A percentile compares a stretch with the other conserved stretches of the same genome.
These are phyloP conservation scores for Jacana jacana DNA, from an alignment of 2,113 vertebrate genomes.

Conservation along the genomic window DNA sequence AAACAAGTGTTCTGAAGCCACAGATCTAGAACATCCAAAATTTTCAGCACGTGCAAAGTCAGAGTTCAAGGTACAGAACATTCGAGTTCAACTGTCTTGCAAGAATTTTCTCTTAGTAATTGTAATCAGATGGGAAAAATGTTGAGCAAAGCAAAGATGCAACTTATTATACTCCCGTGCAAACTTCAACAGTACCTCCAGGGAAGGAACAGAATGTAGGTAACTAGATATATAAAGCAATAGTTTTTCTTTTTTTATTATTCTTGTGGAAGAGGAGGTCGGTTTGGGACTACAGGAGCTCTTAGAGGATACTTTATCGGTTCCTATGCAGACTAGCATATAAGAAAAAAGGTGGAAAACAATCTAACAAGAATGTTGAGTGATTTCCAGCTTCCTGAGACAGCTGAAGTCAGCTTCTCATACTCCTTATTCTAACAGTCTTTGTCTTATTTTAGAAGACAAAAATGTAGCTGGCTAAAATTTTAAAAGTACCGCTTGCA, in stretches of 20 bases:
- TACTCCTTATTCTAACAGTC: background rate
- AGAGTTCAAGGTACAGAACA: background rate
- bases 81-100: background rate
- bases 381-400: background rate
- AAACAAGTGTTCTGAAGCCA: background rate
- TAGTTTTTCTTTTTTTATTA: background rate
- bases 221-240: background rate
- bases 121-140: background rate
- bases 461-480: background rate
- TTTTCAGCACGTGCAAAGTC: background rate
- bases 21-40: background rate
- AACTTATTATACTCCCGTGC: background rate
- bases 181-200: background rate
- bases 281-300: background rate
- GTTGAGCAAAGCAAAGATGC: background rate
- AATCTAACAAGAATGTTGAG: background rate
- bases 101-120: background rate
- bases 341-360: background rate
- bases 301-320: background rate
- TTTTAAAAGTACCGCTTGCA: background rate
- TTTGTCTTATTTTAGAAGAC: background rate
- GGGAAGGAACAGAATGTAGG: background rate
- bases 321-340: background rate
- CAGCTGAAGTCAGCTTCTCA: background rate
- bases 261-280: background rate